Evolutionary conservation across 2,888 invertebrate genomes (phyloP), one percentile per base, ranked within the genome.

Genomic region (Meloe dianella): DNA sequence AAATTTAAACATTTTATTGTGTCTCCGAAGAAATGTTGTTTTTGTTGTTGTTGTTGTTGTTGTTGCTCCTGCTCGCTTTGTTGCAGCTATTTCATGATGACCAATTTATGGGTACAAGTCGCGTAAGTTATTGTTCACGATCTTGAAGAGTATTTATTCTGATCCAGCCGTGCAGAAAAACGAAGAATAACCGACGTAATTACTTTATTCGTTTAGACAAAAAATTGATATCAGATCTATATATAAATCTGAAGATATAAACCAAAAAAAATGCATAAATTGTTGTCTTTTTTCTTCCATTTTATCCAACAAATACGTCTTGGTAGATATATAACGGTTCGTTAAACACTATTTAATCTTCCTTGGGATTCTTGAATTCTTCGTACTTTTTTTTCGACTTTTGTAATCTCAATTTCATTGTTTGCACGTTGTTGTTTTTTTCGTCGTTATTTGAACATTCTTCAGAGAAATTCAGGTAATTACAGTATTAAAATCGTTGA

Each of bases 61-160:
- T 47, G 47, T 24, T 51, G 22, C 22, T 22, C 12, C 51, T 51
- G 22, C 51, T 47, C 17, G 47, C 47, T 51, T 51, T 51, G 51
- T 51, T 51, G 22, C 51, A 58, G 60, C 57, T 57, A 47, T 32
- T 79, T 79, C 80, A 75, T 76, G 80, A 80, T 81, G 80, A 79
- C 81, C 82, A 81, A 82, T 82, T 82, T 82, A 82, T 82, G 74
- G 80, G 80, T 82, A 81, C 82, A 80, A 81, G 77, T 81, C 77
- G 73, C 73, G 81, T 81, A 80, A 82, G 81, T 82, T 82, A 82
- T 82, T 79, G 82, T 80, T 75, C 81, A 82, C 81, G 82, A 80
- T 78, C 78, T 51, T 74, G 71, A 74, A 75, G 80, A 79, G 79
- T 81, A 82, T 81, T 81, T 81, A 82, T 82, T 80, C 81, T 75